These are phyloP conservation scores for Synanceia verrucosa DNA, from an alignment of 2,797 vertebrate genomes.

Conservation along the genomic window DNA sequence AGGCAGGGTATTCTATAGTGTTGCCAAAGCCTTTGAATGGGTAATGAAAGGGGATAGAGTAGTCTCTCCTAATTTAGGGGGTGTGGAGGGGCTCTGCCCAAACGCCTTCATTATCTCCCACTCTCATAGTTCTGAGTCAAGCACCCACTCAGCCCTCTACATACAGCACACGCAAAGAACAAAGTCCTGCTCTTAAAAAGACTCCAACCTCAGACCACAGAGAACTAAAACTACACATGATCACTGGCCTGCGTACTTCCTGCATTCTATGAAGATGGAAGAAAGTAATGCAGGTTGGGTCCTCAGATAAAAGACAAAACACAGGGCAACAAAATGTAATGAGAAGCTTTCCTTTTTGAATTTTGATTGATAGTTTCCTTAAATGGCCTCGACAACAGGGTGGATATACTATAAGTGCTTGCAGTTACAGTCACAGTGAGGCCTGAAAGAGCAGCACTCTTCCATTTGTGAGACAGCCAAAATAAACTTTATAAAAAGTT, in stretches of 20 bases:
- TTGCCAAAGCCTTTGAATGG: constrained; percentile 46
- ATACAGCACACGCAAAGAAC: constrained; percentile 27
- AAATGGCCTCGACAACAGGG: constrained; percentile 33
- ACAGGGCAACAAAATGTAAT: constrained; percentile 42
- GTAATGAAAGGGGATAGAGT: constrained; percentile 55
- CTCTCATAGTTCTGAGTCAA: constrained; percentile 45
- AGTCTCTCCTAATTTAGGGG: constrained; percentile 33
- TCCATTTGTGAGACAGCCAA: constrained; percentile 16
- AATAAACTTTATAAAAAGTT: constrained; percentile 23
- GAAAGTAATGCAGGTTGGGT: constrained; percentile 32
- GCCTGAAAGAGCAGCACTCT: constrained; percentile 25
- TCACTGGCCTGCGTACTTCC: constrained; percentile 38
- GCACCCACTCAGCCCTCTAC: constrained; percentile 32
- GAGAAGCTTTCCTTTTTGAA: constrained; percentile 50
- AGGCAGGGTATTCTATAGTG: neutral
- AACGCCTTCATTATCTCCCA: constrained; percentile 55
- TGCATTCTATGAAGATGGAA: constrained; percentile 15
- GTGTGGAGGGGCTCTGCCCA: constrained; percentile 20
- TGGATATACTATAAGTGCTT: constrained; percentile 12
- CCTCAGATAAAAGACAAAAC: constrained; percentile 47
- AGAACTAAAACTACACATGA: constrained; percentile 39
- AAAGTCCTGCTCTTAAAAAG: constrained; percentile 36
- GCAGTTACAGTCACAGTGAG: constrained; percentile 20
- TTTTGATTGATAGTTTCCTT: constrained; percentile 61
- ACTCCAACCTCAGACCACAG: constrained; percentile 48